phyloP scores from a whole-genome alignment of 1,140 invertebrate species.

The Magallana gigas region DNA sequence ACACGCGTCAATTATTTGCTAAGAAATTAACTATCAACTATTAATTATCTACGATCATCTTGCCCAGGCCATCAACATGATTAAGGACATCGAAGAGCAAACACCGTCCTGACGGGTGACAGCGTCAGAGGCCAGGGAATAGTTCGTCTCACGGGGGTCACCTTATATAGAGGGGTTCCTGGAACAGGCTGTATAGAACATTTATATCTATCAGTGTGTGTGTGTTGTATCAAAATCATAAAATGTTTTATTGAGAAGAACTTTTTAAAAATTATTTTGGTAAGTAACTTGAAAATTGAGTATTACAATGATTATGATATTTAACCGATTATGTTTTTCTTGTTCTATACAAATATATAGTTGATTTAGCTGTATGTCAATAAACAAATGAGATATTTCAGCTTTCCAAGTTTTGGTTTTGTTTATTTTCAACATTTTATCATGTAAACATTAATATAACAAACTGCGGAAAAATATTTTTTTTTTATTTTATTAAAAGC shows the following conservation, averaged over 20 bases:
- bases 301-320: not conserved
- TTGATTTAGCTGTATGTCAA: not conserved
- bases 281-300: not conserved
- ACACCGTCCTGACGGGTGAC: not conserved
- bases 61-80: constrained; percentile 4
- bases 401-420: not conserved
- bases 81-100: not conserved
- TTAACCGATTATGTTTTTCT: not conserved
- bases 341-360: not conserved
- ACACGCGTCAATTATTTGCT: too few relatives aligned
- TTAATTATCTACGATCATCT: too few relatives aligned
- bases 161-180: too few relatives aligned
- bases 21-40: too few relatives aligned
- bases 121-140: not conserved
- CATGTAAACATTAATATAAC: too few relatives aligned
- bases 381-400: not conserved
- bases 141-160: too few relatives aligned
- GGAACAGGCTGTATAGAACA: too few relatives aligned
- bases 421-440: not conserved
- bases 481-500: not conserved
- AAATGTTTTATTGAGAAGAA: not conserved
- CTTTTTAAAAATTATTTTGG: not conserved
- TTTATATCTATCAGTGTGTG: too few relatives aligned
- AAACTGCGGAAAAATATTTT: not conserved
- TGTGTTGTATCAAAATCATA: too few relatives aligned